Base-by-base conservation (phyloP, 2,888 invertebrate genomes). In the Xestia c-nigrum region DNA sequence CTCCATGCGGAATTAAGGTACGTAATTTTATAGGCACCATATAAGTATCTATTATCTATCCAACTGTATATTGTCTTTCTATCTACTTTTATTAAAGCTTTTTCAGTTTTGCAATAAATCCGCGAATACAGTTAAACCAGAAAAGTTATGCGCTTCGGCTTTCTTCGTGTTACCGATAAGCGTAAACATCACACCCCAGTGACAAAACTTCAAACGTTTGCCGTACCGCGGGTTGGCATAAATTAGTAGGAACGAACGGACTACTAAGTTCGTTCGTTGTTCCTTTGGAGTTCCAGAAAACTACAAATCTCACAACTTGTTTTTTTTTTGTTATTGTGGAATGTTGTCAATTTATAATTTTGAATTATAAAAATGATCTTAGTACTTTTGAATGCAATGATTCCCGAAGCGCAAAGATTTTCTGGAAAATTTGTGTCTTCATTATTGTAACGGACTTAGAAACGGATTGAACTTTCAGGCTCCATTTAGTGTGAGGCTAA, bases 381-480 rank as follows among this genome's bases (percentile, higher is more conserved):
- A 38, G 61, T 31, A 38, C 38, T 59, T 59, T 0, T 10, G 3
- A 57, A 24, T 57, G 2, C 40, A 10, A 40, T 63, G 63, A 40
- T n/a, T 63, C 6, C 21, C 10, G 61, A 61, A 21, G 21, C 21
- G 63, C 63, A 40, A 5, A 40, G 0, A 40, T 40, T 31, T 61
- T 61, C 38, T 38, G 38, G 38, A 19, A 19, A 61, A 38, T 10
- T 1, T 59, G 59, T 63, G 21, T 55, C 24, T 9, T 40, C 52
- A 24, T 69, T 75, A 64, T 72, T 76, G 43, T 16, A 16, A 43
- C 38, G n/a, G n/a, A n/a, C n/a, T 40, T 46, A 73, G 10, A 38
- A 14, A 14, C 24, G 14, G 43, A 59, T n/a, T 24, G 43, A 21
- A 38, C 21, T 47, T 57, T 69, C 43, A 78, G 21, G 40, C 59